Evolutionary conservation across 2,797 vertebrate species (phyloP).

Genomic region (Eurystomus glaucurus): DNA sequence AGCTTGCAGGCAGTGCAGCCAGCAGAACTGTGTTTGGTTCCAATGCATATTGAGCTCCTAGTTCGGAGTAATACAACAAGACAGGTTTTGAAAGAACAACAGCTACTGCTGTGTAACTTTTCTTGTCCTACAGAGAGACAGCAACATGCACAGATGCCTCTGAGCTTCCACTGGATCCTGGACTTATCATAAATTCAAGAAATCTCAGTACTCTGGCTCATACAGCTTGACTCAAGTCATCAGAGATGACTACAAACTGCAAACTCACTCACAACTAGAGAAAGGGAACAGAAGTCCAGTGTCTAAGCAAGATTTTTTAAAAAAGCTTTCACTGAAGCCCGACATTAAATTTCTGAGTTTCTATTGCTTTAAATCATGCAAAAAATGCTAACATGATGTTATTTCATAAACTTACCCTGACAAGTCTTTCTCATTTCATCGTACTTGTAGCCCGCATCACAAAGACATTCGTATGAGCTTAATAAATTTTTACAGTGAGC

Average conservation of each 20-base stretch:
- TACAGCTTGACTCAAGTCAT: background rate
- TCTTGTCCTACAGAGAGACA: background rate
- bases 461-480: slow-evolving; percentile 91
- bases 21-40: background rate
- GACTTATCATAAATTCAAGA: background rate
- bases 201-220: background rate
- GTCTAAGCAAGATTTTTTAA: background rate
- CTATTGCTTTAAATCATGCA: background rate
- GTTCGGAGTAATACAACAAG: slow-evolving; percentile 6
- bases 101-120: background rate
- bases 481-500: slow-evolving; percentile 89
- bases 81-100: slow-evolving; percentile 31
- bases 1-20: slow-evolving; percentile 16
- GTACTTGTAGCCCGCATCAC: slow-evolving; percentile 89
- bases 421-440: slow-evolving; percentile 89
- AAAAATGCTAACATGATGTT: background rate
- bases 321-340: background rate
- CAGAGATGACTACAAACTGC: background rate
- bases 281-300: background rate
- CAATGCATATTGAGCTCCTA: slow-evolving; percentile 10
- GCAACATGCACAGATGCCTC: background rate
- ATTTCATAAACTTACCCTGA: slow-evolving; percentile 84
- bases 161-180: background rate
- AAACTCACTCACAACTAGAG: background rate
- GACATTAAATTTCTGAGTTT: background rate